Base-by-base conservation (phyloP, 2,797 vertebrate species). In the Cossypha niveicapilla region DNA sequence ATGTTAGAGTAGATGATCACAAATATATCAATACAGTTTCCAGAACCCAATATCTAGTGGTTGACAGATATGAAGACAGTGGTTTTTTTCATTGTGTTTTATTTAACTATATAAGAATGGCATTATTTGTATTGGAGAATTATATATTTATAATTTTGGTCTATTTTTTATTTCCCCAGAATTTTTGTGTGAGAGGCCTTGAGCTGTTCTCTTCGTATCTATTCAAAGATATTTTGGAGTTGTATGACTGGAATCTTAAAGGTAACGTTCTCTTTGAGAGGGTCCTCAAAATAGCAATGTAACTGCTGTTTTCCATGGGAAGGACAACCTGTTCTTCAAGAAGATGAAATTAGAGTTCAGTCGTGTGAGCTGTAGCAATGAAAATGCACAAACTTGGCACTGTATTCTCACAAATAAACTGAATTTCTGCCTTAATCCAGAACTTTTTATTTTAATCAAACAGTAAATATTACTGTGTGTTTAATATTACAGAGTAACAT, bases 161-260 rank as follows among this genome's bases (percentile, higher is more conserved):
- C 56, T 63, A 1, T 25, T 62, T 74, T 34, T 92, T 96, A 95
- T 54, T 96, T 96, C 90, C 91, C 18, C 97, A 99, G 99, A 99
- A 99, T 98, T 99, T 99, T 98, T 99, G 99, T 62, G 98, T 99
- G 51, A 98, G 97, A 94, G 99, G 99, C 80, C 98, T 99, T 97
- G 99, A 99, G 96, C 97, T 99, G 48, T 99, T 99, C 68, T 98
- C 98, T 71, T 97, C 98, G 3, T 99, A 99, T 95, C 96, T 99
- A 41, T 99, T 99, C 98, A 98, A 98, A 98, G 99, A 99, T 96
- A 98, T 99, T 92, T 98, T 99, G 58, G 99, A 99, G 94, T 98
- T 99, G 50, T 99, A 99, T 44, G 99, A 99, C 98, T 99, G 99
- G 99, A 99, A 99, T 98, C 98, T 99, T 95, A 98, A 97, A 97